Base-by-base conservation (phyloP, 2,797 vertebrate genomes). In the Danio aesculapii region DNA sequence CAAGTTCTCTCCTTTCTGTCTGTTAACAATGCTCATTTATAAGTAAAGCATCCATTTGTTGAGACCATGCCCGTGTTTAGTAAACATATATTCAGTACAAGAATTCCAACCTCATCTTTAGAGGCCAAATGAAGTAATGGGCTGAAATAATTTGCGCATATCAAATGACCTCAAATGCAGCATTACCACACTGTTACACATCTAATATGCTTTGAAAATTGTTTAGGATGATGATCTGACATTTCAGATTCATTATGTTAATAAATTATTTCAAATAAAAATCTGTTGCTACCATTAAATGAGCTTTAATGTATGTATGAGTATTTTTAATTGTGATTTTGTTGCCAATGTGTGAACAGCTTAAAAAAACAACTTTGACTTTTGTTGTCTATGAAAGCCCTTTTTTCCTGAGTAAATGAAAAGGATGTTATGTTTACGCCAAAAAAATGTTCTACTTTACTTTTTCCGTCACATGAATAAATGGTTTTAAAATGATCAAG, bases 21-120 rank as follows among this genome's bases (percentile, higher is more conserved):
- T 16, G 55, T 61, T 61, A 79, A 70, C 67, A 69, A 61, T 69
- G 77, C 58, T 62, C 39, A 79, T 71, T 71, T 71, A 52, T 53
- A 70, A 21, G 69, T 61, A 63, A 79, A 79, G 9, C 0, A 59
- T 19, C 4, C 16, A 62, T 63, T 43, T 70, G 30, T 79, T 52
- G n/a, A 61, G 12, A 16, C 41, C 5, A 3, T 69, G 21, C 58
- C n/a, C 30, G 5, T 3, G 9, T 16, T 79, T 62, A 62, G 4
- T 46, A 53, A 62, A 79, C 59, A 70, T 70, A 41, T 52, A 44
- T 79, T 62, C n/a, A 43, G 50, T 50, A 50, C n/a, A 12, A 21
- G 14, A 6, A 17, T 46, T 61, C 11, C 16, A 49, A 21, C 13
- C n/a, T 13, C 14, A 8, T 61, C 76, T 44, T 52, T 8, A 44